phyloP scores from a whole-genome alignment of 2,888 invertebrate species.

The Epirrhoe tristata region DNA sequence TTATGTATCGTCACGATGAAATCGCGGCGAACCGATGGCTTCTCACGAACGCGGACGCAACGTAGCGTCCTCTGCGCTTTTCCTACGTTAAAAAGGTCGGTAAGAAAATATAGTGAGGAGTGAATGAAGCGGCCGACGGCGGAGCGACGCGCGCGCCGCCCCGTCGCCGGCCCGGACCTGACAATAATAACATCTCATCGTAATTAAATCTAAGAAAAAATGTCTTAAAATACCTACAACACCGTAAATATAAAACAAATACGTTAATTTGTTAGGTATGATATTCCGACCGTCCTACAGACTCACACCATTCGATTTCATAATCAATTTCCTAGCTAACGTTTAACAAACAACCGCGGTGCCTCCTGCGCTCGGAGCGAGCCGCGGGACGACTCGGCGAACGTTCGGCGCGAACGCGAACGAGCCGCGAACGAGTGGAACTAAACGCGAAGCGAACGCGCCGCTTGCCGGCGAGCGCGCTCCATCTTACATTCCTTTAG shows the following conservation, averaged over 20 bases:
- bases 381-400: conserved; percentile 54
- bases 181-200: conserved; percentile 83
- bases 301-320: conserved; percentile 84
- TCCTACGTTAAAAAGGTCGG: conserved; percentile 82
- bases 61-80: conserved; percentile 63
- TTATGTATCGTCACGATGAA: conserved; percentile 74
- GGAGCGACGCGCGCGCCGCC: conserved; percentile 59
- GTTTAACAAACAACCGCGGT: conserved; percentile 83
- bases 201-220: conserved; percentile 86
- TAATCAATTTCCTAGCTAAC: conserved; percentile 86
- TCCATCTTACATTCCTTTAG: conserved; percentile 78
- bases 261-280: conserved; percentile 85
- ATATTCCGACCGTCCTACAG: conserved; percentile 83
- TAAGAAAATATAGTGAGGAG: conserved; percentile 85
- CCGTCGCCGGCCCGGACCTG: conserved; percentile 78
- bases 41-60: conserved; percentile 80
- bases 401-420: conserved; percentile 72
- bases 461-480: conserved; percentile 73
- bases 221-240: conserved; percentile 85
- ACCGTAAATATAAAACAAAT: conserved; percentile 86
- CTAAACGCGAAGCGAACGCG: conserved; percentile 58
- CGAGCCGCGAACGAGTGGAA: conserved; percentile 66
- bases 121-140: conserved; percentile 79
- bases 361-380: conserved; percentile 68
- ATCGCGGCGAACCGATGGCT: conserved; percentile 84